These are phyloP conservation scores for Ochropleura leucogaster DNA, from an alignment of 2,888 invertebrate species.

Conservation along the genomic window DNA sequence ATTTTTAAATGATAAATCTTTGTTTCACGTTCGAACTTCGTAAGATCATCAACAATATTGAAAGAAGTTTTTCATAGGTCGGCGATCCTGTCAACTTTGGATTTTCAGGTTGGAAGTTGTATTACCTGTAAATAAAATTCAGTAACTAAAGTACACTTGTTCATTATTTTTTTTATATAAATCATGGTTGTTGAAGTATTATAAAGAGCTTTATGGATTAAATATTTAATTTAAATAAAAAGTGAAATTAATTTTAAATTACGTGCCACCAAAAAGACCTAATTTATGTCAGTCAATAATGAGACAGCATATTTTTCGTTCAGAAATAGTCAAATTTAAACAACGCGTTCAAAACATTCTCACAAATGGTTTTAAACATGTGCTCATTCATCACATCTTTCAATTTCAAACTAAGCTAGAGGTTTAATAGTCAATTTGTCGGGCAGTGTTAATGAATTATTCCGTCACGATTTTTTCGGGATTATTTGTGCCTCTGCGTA, in stretches of 20 bases:
- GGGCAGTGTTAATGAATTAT: too few species aligned
- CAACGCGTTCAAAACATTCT: background rate
- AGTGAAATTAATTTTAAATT: background rate
- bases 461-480: too few species aligned
- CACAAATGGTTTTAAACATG: too few species aligned
- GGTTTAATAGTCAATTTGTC: too few species aligned
- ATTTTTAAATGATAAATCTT: conserved; percentile 22
- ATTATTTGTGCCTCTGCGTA: too few species aligned
- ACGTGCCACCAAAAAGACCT: background rate
- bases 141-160: background rate
- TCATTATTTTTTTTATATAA: too few species aligned
- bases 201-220: background rate
- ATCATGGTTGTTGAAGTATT: background rate
- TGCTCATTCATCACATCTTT: too few species aligned
- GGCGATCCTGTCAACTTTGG: background rate
- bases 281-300: background rate
- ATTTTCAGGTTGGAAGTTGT: background rate
- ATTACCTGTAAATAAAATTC: background rate
- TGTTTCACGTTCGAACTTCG: conserved; percentile 15
- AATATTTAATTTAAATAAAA: background rate
- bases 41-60: conserved; percentile 14
- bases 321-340: background rate
- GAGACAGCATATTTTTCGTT: background rate
- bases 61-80: conserved; percentile 9
- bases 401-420: too few species aligned